Evolutionary conservation across 2,888 invertebrate genomes (phyloP), one percentile per base, ranked within the genome.

Genomic region (Zygothrica quintamaculata): DNA sequence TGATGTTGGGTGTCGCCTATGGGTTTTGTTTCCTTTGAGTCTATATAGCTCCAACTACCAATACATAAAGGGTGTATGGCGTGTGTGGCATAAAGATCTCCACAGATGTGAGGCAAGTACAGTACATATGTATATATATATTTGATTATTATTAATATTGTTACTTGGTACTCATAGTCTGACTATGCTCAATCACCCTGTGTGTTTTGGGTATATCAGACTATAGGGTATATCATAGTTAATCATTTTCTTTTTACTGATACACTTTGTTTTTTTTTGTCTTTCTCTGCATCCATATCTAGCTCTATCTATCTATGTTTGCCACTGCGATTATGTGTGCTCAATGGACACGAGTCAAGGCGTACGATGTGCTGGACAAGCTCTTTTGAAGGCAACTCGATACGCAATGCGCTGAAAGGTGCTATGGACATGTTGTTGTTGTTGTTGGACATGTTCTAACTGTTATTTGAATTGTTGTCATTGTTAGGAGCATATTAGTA

Each of bases 381-480:
- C 84, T 64, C 56, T 69, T 74, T 53, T 60, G 80, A 80, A 84
- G 84, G 85, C 87, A 87, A 84, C 81, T 73, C 64, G 75, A 87
- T 87, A 87, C 59, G 72, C 67, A 70, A 37, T 50, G 67, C 64
- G 59, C 31, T 46, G 60, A 62, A 46, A 46, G 47, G 47, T 37
- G 48, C 33, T n/a, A 13, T 42, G 53, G 53, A 33, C 43, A 47
- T 43, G 39, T 58, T 40, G 18, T 48, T 37, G 15, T 43, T 58
- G 36, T 15, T 67, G 11, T 59, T 53, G 34, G n/a, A n/a, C n/a
- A 51, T 56, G 33, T 26, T 37, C 59, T 29, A 9, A 9, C 26
- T 58, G 55, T 58, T 75, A 5, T 55, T 64, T 29, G 50, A 50
- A 47, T 48, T 33, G 50, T 33, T 13, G 40, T 15, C 29, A 39